These are phyloP conservation scores for Nysson spinosus DNA, from an alignment of 2,888 invertebrate species.

Conservation along the genomic window DNA sequence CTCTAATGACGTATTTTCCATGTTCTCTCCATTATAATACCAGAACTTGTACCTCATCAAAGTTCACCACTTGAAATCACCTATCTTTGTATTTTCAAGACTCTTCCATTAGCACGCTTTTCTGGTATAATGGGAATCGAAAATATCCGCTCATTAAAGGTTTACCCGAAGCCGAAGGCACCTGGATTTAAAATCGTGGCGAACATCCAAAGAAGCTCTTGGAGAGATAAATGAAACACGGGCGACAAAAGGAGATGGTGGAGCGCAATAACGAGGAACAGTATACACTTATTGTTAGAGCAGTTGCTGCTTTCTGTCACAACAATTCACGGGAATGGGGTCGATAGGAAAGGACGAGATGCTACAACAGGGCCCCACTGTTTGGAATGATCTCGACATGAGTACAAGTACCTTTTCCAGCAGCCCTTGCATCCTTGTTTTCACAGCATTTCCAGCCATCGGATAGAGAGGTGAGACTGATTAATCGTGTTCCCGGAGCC, in stretches of 20 bases:
- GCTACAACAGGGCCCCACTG: conserved; percentile 52
- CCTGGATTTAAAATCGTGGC: background rate
- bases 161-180: background rate
- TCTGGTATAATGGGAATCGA: too few relatives aligned
- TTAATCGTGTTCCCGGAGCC: conserved; percentile 56
- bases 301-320: conserved; percentile 66
- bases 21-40: too few relatives aligned
- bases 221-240: conserved; percentile 28
- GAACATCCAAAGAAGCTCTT: conserved; percentile 12
- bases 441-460: conserved; percentile 57
- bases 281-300: conserved; percentile 52
- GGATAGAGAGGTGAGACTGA: conserved; percentile 44
- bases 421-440: conserved; percentile 60
- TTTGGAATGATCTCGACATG: conserved; percentile 65
- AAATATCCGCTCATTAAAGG: too few relatives aligned
- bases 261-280: conserved; percentile 43
- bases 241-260: conserved; percentile 36
- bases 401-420: conserved; percentile 48
- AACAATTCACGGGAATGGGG: conserved; percentile 62
- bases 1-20: too few relatives aligned
- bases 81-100: too few relatives aligned
- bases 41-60: too few relatives aligned
- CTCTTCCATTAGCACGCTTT: too few relatives aligned
- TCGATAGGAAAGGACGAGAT: conserved; percentile 51
- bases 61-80: too few relatives aligned